phyloP scores from a whole-genome alignment of 2,797 vertebrate species.

The Ctenochaetus hawaiiensis region DNA sequence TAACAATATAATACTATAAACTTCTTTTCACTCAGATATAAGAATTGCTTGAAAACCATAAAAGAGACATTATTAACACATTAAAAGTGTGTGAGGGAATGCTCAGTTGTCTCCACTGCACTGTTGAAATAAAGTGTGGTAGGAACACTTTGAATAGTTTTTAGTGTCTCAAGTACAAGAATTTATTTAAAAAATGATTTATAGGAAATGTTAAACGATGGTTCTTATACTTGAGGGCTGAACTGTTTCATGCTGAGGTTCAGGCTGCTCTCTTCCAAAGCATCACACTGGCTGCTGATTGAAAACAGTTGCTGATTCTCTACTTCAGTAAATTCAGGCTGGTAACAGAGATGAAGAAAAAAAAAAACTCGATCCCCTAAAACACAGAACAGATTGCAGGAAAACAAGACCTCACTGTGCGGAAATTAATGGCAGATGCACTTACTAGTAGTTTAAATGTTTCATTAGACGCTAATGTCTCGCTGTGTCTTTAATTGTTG shows the following conservation, averaged over 20 bases:
- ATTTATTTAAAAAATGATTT: conserved; percentile 9
- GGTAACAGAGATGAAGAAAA: conserved; percentile 62
- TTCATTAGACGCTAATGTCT: conserved; percentile 99
- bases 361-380: conserved; percentile 84
- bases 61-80: neutral
- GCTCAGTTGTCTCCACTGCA: conserved; percentile 2
- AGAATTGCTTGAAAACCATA: neutral
- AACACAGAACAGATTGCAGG: conserved; percentile 95
- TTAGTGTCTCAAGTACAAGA: neutral
- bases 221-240: conserved; percentile 35
- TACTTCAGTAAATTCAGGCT: conserved; percentile 94
- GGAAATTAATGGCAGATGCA: conserved; percentile 97
- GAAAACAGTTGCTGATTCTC: conserved; percentile 98
- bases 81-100: neutral
- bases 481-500: conserved; percentile 98
- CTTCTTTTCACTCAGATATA: neutral
- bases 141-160: conserved; percentile 7
- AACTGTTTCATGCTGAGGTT: conserved; percentile 67
- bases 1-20: neutral
- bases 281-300: conserved; percentile 93
- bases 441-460: conserved; percentile 97
- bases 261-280: conserved; percentile 84
- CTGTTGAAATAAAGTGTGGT: conserved; percentile 6
- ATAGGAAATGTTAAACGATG: conserved; percentile 40
- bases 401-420: conserved; percentile 94